Conservation (phyloP, 2,888 invertebrate genomes). For the Melanargia galathea region DNA sequence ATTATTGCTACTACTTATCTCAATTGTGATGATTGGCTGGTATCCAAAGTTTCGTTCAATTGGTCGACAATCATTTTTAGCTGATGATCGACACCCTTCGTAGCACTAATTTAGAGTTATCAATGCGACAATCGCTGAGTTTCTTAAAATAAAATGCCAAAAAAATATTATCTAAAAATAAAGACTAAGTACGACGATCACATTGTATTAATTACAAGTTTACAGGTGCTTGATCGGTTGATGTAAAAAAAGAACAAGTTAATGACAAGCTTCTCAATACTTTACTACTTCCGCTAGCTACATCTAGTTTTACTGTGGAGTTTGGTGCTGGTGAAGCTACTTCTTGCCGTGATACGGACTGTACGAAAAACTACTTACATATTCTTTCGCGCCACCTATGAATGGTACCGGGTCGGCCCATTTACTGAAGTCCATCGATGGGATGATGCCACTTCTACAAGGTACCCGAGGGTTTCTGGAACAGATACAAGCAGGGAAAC, state of each 20-base stretch:
- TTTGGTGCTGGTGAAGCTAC: slow-evolving; percentile 60
- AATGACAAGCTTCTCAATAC: slow-evolving; percentile 20
- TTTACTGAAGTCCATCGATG: slow-evolving; percentile 92
- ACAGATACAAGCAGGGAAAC: neutral
- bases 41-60: too few relatives aligned
- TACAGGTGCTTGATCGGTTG: too few relatives aligned
- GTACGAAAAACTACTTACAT: slow-evolving; percentile 85
- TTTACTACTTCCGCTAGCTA: slow-evolving; percentile 42
- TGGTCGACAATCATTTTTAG: too few relatives aligned
- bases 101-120: neutral
- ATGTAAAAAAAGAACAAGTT: slow-evolving; percentile 15
- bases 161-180: too few relatives aligned
- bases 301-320: slow-evolving; percentile 44
- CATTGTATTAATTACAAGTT: neutral
- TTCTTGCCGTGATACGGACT: slow-evolving; percentile 76
- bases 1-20: too few relatives aligned
- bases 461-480: slow-evolving; percentile 95
- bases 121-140: neutral
- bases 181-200: too few relatives aligned
- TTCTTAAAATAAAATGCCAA: neutral
- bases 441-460: slow-evolving; percentile 93
- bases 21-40: too few relatives aligned
- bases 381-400: slow-evolving; percentile 77
- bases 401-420: slow-evolving; percentile 89
- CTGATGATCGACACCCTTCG: too few relatives aligned